phyloP scores from a whole-genome alignment of 2,888 invertebrate genomes.

The Drosophila fulvimacula region DNA sequence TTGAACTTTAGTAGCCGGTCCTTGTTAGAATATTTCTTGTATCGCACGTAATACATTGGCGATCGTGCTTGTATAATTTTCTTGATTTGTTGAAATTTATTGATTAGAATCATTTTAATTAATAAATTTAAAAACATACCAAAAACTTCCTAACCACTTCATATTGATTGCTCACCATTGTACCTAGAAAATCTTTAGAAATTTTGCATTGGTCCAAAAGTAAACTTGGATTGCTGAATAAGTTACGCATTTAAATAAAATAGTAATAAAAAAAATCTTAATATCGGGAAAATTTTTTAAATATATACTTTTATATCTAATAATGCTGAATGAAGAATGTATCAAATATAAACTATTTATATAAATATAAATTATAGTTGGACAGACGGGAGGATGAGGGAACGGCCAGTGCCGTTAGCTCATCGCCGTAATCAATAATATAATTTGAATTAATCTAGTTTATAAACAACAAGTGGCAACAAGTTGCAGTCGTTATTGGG shows the following conservation, averaged over 20 bases:
- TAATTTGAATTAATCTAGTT: too few relatives aligned
- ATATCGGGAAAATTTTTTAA: too few relatives aligned
- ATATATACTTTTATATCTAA: too few relatives aligned
- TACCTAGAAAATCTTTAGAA: constrained; percentile 49
- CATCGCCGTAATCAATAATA: too few relatives aligned
- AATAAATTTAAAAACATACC: constrained; percentile 39
- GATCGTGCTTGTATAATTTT: constrained; percentile 82
- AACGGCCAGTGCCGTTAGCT: too few relatives aligned
- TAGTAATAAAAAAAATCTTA: too few relatives aligned
- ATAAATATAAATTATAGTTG: too few relatives aligned
- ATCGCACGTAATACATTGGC: constrained; percentile 77
- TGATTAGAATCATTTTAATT: neutral
- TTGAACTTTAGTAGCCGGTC: constrained; percentile 57
- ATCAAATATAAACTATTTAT: too few relatives aligned
- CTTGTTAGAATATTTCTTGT: constrained; percentile 68
- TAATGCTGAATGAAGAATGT: too few relatives aligned
- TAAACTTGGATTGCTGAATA: constrained; percentile 62
- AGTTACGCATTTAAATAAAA: constrained; percentile 1
- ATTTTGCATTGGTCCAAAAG: constrained; percentile 69
- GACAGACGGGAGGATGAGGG: too few relatives aligned
- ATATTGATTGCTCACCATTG: constrained; percentile 57
- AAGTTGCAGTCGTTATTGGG: too few relatives aligned
- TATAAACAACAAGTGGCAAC: too few relatives aligned
- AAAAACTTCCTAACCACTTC: constrained; percentile 67
- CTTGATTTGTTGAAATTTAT: constrained; percentile 41